phyloP scores from a whole-genome alignment of 2,888 invertebrate genomes.

The Lasius platythorax region DNA sequence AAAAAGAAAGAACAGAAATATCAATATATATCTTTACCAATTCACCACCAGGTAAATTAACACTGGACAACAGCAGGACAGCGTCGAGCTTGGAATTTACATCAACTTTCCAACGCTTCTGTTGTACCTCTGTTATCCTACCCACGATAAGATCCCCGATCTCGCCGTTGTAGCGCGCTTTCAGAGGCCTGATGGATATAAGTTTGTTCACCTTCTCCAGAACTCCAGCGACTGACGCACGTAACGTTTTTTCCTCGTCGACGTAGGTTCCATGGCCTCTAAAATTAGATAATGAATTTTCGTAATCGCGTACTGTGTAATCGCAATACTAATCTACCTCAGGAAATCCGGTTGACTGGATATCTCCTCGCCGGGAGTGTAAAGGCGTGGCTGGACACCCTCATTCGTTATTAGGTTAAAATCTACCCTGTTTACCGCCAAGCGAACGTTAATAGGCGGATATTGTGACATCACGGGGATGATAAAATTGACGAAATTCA shows the following conservation, averaged over 20 bases:
- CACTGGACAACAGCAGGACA: conserved; percentile 94
- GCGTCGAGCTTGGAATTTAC: conserved; percentile 97
- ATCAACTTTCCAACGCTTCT: conserved; percentile 97
- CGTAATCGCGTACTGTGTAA: background rate
- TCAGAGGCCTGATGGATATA: conserved; percentile 96
- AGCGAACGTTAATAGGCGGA: conserved; percentile 77
- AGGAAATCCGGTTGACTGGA: conserved; percentile 94
- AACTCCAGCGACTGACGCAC: conserved; percentile 97
- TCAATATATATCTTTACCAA: conserved; percentile 87
- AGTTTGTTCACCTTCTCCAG: conserved; percentile 98
- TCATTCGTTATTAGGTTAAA: conserved; percentile 85
- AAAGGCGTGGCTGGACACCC: conserved; percentile 89
- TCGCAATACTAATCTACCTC: conserved; percentile 87
- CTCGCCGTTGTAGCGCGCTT: conserved; percentile 96
- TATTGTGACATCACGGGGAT: conserved; percentile 67
- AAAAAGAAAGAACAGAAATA: background rate
- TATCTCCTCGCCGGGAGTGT: conserved; percentile 95
- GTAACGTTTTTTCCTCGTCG: conserved; percentile 92
- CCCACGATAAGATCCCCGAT: conserved; percentile 99
- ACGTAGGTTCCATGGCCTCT: conserved; percentile 99
- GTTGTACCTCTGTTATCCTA: conserved; percentile 96
- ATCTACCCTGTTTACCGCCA: conserved; percentile 81
- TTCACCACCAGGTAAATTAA: conserved; percentile 99
- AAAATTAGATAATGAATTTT: conserved; percentile 4
- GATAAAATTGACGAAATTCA: conserved; percentile 17